Conservation (phyloP, 2,113 vertebrate species). For the Barnardius zonarius region DNA sequence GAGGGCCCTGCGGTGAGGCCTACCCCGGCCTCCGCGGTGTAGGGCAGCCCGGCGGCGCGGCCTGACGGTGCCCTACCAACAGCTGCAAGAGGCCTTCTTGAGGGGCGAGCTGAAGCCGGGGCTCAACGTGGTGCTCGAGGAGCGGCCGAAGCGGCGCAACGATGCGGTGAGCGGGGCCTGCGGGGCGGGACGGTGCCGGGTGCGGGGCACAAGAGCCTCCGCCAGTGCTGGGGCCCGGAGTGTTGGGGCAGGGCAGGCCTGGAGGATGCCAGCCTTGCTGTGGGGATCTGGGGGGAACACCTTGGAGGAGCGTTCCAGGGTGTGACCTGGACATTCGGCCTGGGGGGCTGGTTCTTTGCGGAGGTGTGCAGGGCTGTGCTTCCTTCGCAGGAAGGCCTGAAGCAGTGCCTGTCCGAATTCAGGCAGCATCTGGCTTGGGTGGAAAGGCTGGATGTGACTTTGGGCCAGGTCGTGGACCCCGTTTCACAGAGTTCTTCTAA, state of each 20-base stretch:
- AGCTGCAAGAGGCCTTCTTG: slow-evolving; percentile 91
- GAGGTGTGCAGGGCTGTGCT: not conserved
- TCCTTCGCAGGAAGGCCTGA: slow-evolving; percentile 80
- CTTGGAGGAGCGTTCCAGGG: not conserved
- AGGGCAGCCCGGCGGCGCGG: not conserved
- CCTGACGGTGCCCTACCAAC: not conserved
- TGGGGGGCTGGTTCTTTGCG: not conserved
- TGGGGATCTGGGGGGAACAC: not conserved
- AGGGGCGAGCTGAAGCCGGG: slow-evolving; percentile 88
- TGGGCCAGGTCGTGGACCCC: slow-evolving; percentile 52
- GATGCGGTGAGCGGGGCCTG: slow-evolving; percentile 79
- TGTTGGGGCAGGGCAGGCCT: not conserved
- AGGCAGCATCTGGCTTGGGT: slow-evolving; percentile 84
- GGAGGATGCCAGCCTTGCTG: not conserved
- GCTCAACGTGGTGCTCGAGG: slow-evolving; percentile 84
- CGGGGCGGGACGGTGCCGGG: not conserved
- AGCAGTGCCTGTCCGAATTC: slow-evolving; percentile 83
- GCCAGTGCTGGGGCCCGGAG: not conserved
- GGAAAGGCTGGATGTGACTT: slow-evolving; percentile 89
- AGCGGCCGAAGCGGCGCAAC: slow-evolving; percentile 77
- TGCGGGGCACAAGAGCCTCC: not conserved
- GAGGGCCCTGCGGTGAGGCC: not conserved
- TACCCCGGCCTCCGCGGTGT: not conserved
- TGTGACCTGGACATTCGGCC: rapidly evolving
- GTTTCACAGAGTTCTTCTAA: slow-evolving; percentile 16